These are phyloP conservation scores for Aphidius colemani DNA, from an alignment of 2,888 invertebrate species.

Conservation along the genomic window DNA sequence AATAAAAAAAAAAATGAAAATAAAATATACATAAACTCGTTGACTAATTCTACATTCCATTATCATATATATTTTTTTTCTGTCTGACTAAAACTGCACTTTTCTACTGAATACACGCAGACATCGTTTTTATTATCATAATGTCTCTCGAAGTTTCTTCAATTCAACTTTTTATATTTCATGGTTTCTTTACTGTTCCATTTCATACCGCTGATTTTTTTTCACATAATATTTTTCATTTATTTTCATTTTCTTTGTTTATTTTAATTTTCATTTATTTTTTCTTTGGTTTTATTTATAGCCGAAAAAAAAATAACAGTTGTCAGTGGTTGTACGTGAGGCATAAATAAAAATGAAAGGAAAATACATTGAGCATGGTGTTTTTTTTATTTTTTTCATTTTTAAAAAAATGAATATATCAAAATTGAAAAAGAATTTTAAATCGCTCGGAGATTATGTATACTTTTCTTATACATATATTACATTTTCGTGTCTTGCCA, in stretches of 20 bases:
- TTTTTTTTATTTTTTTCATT: too few species aligned
- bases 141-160: not conserved
- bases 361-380: too few species aligned
- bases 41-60: not conserved
- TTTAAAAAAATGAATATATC: not conserved
- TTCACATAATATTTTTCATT: too few species aligned
- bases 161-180: not conserved
- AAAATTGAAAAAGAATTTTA: too few species aligned
- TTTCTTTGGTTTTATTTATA: not conserved
- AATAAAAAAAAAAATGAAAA: too few species aligned
- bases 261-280: not conserved
- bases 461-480: too few species aligned
- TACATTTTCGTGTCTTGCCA: too few species aligned
- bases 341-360: not conserved
- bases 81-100: conserved; percentile 18
- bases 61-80: conserved; percentile 1
- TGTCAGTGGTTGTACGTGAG: too few species aligned
- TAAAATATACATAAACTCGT: too few species aligned
- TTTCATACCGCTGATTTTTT: not conserved
- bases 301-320: not conserved
- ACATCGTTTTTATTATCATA: conserved; percentile 16
- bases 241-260: not conserved
- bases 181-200: not conserved
- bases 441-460: too few species aligned
- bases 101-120: not conserved